Evolutionary conservation across 30 jellyfish, hydroid and myxozoan genomes (phyloP).

Genomic region (Hydractinia echinata): DNA sequence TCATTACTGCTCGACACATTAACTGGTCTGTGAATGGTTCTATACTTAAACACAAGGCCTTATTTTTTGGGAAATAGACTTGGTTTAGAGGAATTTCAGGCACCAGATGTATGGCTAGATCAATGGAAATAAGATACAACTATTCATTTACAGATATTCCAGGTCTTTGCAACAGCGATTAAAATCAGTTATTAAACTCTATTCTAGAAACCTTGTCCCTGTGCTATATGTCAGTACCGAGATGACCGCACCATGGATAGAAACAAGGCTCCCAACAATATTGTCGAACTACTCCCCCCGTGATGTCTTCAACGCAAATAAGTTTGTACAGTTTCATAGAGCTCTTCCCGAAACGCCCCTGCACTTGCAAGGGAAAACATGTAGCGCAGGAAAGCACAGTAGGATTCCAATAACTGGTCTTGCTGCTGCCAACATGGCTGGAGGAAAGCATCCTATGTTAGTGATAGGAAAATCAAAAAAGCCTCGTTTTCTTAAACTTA

Average conservation of each 20-base stretch:
- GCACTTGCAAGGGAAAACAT: background rate
- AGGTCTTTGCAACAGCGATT: too few relatives aligned
- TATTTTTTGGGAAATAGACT: constrained; percentile 6
- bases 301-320: constrained; percentile 3
- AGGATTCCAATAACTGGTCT: background rate
- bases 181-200: background rate
- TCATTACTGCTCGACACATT: constrained; percentile 3
- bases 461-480: constrained; percentile 9
- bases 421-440: constrained; percentile 13
- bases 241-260: constrained; percentile 12
- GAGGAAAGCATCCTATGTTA: background rate
- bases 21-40: constrained; percentile 4
- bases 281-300: constrained; percentile 12
- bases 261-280: constrained; percentile 2
- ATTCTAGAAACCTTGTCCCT: background rate
- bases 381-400: constrained; percentile 5
- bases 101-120: constrained; percentile 1
- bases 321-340: constrained; percentile 1
- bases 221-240: too few relatives aligned
- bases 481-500: background rate
- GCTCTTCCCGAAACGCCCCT: too few relatives aligned
- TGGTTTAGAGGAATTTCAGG: constrained; percentile 5
- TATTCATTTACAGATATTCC: background rate
- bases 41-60: constrained; percentile 10
- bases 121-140: constrained; percentile 4